Percentiles rank a stretch among this genome's conserved stretches.
These are phyloP conservation scores for Albula goreensis DNA, from an alignment of 2,113 vertebrate species.

Conservation along the genomic window DNA sequence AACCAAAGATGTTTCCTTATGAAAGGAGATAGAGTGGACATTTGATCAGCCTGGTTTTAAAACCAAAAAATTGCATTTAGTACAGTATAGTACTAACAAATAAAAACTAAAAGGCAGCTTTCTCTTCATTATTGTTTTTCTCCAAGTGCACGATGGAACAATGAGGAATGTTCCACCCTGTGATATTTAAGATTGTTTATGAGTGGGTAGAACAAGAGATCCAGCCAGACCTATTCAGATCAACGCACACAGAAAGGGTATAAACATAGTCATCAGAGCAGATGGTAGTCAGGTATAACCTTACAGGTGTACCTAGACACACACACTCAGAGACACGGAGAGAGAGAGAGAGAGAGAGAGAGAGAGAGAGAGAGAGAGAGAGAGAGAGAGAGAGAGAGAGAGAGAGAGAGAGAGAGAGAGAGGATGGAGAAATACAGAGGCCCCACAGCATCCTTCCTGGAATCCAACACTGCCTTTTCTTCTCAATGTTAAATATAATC, in stretches of 20 bases:
- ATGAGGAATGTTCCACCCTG: not conserved
- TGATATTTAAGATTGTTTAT: not conserved
- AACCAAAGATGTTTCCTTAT: too few species aligned
- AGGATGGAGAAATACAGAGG: too few species aligned
- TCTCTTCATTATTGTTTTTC: not conserved
- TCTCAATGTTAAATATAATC: constrained; percentile 49
- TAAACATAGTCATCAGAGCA: constrained; percentile 49
- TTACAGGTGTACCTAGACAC: constrained; percentile 39
- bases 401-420: too few species aligned
- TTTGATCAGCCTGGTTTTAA: too few species aligned
- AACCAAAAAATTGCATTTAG: too few species aligned
- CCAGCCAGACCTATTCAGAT: constrained; percentile 42
- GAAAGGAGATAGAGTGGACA: too few species aligned
- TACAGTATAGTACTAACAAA: too few species aligned
- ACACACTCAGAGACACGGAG: not conserved
- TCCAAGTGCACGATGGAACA: not conserved
- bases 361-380: too few species aligned
- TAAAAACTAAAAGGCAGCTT: not conserved
- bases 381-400: not conserved
- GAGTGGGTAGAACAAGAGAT: not conserved
- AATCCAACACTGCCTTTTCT: constrained; percentile 36
- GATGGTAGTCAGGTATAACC: constrained; percentile 47
- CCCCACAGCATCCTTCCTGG: constrained; percentile 47
- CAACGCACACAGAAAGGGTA: constrained; percentile 6
- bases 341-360: not conserved